These are phyloP conservation scores for Nephotettix cincticeps DNA, from an alignment of 1,140 invertebrate genomes.

Conservation along the genomic window DNA sequence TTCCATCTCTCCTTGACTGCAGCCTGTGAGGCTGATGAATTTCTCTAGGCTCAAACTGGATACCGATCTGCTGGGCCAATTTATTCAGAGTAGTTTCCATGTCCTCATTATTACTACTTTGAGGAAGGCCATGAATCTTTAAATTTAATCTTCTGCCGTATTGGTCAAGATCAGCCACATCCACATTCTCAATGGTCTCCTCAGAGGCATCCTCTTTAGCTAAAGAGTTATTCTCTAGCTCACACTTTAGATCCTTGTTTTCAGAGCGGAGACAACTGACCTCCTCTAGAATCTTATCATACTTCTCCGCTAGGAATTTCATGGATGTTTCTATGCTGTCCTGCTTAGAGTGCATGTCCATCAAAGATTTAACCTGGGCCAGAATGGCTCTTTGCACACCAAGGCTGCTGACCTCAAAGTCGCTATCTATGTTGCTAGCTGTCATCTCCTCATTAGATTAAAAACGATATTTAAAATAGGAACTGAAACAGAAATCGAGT, in stretches of 20 bases:
- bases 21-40: conserved; percentile 1
- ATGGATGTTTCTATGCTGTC: neutral
- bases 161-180: neutral
- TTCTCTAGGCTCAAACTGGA: neutral
- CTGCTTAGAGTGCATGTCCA: neutral
- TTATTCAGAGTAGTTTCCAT: neutral
- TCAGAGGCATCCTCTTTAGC: neutral
- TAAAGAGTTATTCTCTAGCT: neutral
- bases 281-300: neutral
- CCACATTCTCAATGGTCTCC: neutral
- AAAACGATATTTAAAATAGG: neutral
- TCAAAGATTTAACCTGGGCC: neutral
- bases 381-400: neutral
- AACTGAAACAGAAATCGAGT: too few relatives aligned
- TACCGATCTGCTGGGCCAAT: neutral
- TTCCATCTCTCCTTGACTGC: neutral
- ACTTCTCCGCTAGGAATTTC: conserved; percentile 5
- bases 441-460: neutral
- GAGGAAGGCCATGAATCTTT: neutral
- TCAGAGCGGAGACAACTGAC: neutral
- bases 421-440: neutral
- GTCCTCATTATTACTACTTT: neutral
- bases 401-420: neutral
- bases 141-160: neutral
- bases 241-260: neutral